A percentile compares a stretch with the other conserved stretches of the same genome.
phyloP scores from a whole-genome alignment of 2,888 invertebrate species.

The Caenorhabditis macrosperma region DNA sequence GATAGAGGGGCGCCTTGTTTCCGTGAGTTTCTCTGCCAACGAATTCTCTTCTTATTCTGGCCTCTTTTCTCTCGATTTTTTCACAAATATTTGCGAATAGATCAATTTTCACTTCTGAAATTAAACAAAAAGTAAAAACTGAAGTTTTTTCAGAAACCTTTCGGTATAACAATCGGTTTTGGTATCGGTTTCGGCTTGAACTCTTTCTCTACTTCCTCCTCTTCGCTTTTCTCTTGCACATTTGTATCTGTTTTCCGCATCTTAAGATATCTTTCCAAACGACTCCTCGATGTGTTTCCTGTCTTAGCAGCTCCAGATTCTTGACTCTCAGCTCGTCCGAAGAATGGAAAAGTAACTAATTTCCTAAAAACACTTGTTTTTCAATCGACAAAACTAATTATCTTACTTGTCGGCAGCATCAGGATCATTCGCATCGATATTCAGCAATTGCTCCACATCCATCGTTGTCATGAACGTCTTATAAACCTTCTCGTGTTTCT shows the following conservation, averaged over 20 bases:
- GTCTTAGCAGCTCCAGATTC: no score
- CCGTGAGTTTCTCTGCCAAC: slow-evolving; percentile 54
- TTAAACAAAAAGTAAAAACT: neutral
- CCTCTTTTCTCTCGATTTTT: slow-evolving; percentile 19
- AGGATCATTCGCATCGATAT: slow-evolving; percentile 18
- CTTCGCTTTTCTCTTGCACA: neutral
- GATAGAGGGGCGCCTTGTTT: slow-evolving; percentile 45
- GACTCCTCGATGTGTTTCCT: neutral
- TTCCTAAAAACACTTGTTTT: neutral
- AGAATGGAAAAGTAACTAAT: slow-evolving; percentile 22
- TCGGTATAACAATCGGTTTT: neutral
- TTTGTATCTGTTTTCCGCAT: neutral
- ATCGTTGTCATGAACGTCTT: slow-evolving; percentile 41
- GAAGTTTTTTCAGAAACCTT: neutral
- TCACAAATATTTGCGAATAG: slow-evolving; percentile 29
- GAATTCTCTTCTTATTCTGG: slow-evolving; percentile 38
- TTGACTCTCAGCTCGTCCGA: neutral
- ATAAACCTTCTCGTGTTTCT: slow-evolving; percentile 53
- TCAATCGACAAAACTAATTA: neutral
- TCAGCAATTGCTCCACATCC: slow-evolving; percentile 33
- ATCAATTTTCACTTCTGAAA: slow-evolving; percentile 24
- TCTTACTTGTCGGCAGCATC: slow-evolving; percentile 31
- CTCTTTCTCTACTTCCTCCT: neutral
- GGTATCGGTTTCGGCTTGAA: neutral
- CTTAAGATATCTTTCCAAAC: neutral